Evolutionary conservation across 2,888 invertebrate genomes (phyloP), one percentile per base, ranked within the genome.

Genomic region (Oasisia sp.): DNA sequence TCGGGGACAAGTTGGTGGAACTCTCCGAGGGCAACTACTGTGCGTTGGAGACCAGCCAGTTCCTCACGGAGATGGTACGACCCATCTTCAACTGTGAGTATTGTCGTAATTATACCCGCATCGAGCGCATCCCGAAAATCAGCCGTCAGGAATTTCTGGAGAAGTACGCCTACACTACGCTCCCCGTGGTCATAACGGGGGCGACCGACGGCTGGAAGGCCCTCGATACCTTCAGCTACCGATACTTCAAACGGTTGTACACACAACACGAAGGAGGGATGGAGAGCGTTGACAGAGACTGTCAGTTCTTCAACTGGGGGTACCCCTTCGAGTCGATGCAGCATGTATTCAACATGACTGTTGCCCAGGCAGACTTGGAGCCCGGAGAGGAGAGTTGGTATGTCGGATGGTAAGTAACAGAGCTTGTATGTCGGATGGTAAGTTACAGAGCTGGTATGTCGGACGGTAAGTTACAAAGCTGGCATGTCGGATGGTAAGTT

Each of bases 241-340:
- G 94, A 32, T 96, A 95, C 93, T 95, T 96, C 92, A 94, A 94
- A 32, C 74, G 94, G 5, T 91, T 96, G n/a, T 96, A 96, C 44
- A 90, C 74, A 19, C 27, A 19, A 3, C 19, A 7, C 7, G 56
- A 89, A 38, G 98, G 97, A 91, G 97, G 98, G 91, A 97, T 98
- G 95, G 97, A 97, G 93, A 97, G 97, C 94, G 97, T 98, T 0
- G 97, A 98, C 93, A 97, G 98, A 94, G 98, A 98, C 94, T 98
- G 98, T 94, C 98, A 98, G 95, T 98, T 98, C 96, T 97, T 98
- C 92, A 98, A 98, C 95, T 98, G 98, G 96, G 98, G 98, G 96
- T 98, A 98, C 32, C 97, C 98, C 96, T 97, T 98, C 94, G 97
- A 97, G 94, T 97, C 97, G 45, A 96, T 98, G 93, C 97, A 97